Conservation (phyloP, 2,113 vertebrate genomes). For the Xiphias gladius region DNA sequence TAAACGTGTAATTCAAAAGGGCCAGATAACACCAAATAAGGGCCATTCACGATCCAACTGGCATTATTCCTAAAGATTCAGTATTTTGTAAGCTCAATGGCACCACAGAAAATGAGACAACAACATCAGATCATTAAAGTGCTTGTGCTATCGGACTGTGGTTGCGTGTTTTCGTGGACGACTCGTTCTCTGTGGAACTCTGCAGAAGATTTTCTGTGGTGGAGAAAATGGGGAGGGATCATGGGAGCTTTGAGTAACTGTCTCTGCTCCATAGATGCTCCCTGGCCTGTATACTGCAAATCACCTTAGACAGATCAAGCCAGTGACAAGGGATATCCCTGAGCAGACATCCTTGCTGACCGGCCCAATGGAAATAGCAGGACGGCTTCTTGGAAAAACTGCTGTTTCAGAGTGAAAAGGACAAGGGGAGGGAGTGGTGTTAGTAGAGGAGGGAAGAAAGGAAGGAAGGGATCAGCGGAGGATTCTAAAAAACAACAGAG, state of each 20-base stretch:
- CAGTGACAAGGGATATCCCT: slow-evolving; percentile 32
- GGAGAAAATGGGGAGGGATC: slow-evolving; percentile 39
- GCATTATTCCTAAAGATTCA: slow-evolving; percentile 13
- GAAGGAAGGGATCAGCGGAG: slow-evolving; percentile 35
- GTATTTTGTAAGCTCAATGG: slow-evolving; percentile 16
- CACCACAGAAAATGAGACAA: slow-evolving; percentile 21
- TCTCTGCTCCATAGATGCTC: slow-evolving; percentile 32
- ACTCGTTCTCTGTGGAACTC: background rate
- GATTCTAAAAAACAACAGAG: slow-evolving; percentile 46
- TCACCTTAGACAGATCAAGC: slow-evolving; percentile 4
- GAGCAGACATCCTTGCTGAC: slow-evolving; percentile 35
- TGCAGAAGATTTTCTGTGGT: slow-evolving; percentile 41
- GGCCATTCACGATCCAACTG: background rate
- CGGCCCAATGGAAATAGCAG: slow-evolving; percentile 74
- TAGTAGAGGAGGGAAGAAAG: slow-evolving; percentile 29
- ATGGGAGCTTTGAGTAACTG: slow-evolving; percentile 46
- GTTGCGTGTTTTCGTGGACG: slow-evolving; percentile 15
- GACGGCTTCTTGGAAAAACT: slow-evolving; percentile 75
- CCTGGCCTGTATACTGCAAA: slow-evolving; percentile 40
- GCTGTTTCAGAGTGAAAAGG: slow-evolving; percentile 46
- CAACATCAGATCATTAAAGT: slow-evolving; percentile 7
- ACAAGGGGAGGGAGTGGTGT: slow-evolving; percentile 42
- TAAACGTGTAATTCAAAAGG: slow-evolving; percentile 57
- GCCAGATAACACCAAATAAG: slow-evolving; percentile 38
- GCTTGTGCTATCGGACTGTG: background rate